These are phyloP conservation scores for Drosophila flavopinicola DNA, from an alignment of 2,888 invertebrate species.

Conservation along the genomic window DNA sequence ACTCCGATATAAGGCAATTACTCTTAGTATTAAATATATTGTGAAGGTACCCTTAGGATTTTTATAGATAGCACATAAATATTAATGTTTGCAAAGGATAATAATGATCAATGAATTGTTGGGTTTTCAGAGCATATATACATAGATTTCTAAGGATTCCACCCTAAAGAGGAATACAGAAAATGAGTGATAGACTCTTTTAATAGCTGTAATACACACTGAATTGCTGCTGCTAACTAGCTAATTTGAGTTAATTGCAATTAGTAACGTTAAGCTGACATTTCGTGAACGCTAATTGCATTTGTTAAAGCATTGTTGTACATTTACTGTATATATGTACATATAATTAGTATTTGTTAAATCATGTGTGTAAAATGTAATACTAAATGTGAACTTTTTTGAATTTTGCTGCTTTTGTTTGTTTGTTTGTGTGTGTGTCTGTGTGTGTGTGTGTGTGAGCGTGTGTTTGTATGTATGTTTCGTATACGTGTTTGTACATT, in stretches of 20 bases:
- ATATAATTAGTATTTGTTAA: slow-evolving; percentile 2
- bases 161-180: too few relatives aligned
- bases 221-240: slow-evolving; percentile 7
- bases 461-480: slow-evolving; percentile 20
- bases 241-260: slow-evolving; percentile 10
- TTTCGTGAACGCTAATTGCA: not conserved
- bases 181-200: not conserved
- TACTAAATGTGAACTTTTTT: slow-evolving; percentile 12
- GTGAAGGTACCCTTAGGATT: too few relatives aligned
- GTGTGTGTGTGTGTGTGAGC: slow-evolving; percentile 7
- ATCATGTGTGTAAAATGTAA: slow-evolving; percentile 12
- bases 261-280: slow-evolving; percentile 4
- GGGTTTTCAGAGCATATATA: too few relatives aligned
- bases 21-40: too few relatives aligned
- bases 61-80: too few relatives aligned
- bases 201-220: not conserved
- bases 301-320: not conserved
- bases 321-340: not conserved
- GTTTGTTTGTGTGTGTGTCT: slow-evolving; percentile 1
- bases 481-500: slow-evolving; percentile 14
- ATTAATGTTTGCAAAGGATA: too few relatives aligned
- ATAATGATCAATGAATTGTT: too few relatives aligned
- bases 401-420: slow-evolving; percentile 16
- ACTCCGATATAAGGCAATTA: too few relatives aligned
- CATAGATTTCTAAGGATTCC: too few relatives aligned